Evolutionary conservation across 2,888 invertebrate genomes (phyloP), one percentile per base, ranked within the genome.

Genomic region (Meliscaeva auricollis): DNA sequence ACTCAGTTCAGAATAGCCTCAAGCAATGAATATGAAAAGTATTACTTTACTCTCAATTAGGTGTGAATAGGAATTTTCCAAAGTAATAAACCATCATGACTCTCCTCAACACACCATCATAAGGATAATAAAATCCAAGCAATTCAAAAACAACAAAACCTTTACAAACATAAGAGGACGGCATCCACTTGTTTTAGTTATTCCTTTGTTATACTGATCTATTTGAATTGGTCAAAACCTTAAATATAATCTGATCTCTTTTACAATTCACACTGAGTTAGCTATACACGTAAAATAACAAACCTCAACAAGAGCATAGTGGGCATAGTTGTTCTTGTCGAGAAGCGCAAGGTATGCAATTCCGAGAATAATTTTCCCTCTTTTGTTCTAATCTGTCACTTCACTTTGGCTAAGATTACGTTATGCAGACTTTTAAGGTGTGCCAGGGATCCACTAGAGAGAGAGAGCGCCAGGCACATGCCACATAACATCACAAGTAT

Each of bases 351-450:
- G 17, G 8, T 46, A 46, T 46, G 32, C 11, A 69, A n/a, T n/a
- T 50, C 38, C 22, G n/a, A 32, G 26, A 48, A 38, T 38, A 13
- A 32, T 60, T 60, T 62, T 32, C 38, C 38, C 20, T 5, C 15
- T 11, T 30, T 70, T 54, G 54, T 62, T 66, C 20, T 48, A 50
- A 70, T 70, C 35, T 48, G 32, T 30, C 48, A 62, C 30, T 64
- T 54, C 46, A 75, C 35, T 69, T 15, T n/a, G 26, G 17, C 4
- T 11, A 50, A 72, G 81, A 81, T 72, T 56, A 80, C 41, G 52
- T 66, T 48, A 9, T 11, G 20, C 41, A 35, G 58, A 56, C 41
- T 75, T n/a, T n/a, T 56, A 48, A 70, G 56, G 64, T 58, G 58
- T 44, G n/a, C 3, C 35, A 20, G 32, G 2, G 26, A 2, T 20